Evolutionary conservation across 2,113 vertebrate species (phyloP), one percentile per base, ranked within the genome.

Genomic region (Typhlomys cinereus): DNA sequence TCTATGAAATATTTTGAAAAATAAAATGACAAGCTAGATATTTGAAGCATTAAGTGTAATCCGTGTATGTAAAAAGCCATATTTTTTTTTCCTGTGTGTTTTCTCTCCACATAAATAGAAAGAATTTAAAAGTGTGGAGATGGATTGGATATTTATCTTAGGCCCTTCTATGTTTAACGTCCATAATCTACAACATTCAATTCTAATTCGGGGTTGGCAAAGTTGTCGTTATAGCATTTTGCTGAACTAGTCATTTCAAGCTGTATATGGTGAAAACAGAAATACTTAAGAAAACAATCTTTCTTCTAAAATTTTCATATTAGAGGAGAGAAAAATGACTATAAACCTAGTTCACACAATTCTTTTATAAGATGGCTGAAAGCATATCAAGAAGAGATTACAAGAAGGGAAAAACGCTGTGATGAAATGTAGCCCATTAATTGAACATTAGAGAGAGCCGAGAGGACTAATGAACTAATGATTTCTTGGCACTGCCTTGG

Each of bases 381-480:
- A 94, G 81, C 80, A 87, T 89, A 79, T 66, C 12, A 57, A 92
- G 92, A 61, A 93, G 92, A 61, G 92, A 95, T 96, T 95, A 57
- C 88, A 95, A 94, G 73, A 86, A 94, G 74, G 91, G 82, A 94
- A 85, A 59, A 27, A 48, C 59, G 17, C 62, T 64, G 89, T 87
- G 85, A 70, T 96, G 96, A 96, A 97, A 97, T 97, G 96, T 97
- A 92, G 89, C 91, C 95, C 94, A 96, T 97, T 98, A 98, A 95
- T 74, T 95, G 71, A 34, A 88, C 93, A 88, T 96, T 97, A 96
- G 85, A 97, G 94, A 91, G 96, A 97, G 95, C 61, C 1, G 83
- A 97, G 95, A 94, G 87, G 93, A 96, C 84, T 88, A 96, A 94
- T 95, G 95, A 96, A 97, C 97, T 98, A 98, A 98, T 98, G 97